Base-by-base conservation (phyloP, 2,113 vertebrate genomes). In the Dicentrarchus labrax region DNA sequence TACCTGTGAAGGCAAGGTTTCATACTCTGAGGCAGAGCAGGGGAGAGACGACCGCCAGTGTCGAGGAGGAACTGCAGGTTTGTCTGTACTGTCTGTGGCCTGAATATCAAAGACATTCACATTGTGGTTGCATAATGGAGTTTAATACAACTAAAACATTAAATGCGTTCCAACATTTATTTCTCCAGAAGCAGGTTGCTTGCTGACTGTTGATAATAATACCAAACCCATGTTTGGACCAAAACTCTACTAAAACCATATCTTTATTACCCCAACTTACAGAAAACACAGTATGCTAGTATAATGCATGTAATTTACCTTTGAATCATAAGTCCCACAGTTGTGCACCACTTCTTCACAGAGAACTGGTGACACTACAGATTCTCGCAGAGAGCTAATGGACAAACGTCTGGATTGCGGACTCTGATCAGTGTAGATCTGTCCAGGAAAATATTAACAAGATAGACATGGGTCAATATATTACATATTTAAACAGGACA, bases 61-160 rank as follows among this genome's bases (percentile, higher is more conserved):
- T 2, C 60, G 78, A 45, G 65, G 77, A 4, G 51, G 82, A 67
- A 83, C 68, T 39, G 17, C 5, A 71, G 10, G 86, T 87, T 22
- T 64, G 0, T 30, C 70, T 17, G 50, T 30, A 1, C 15, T 0
- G 24, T 43, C 11, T 24, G 39, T 5, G 6, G 9, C 3, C 89
- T 90, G 61, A 71, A 80, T 71, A 53, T 80, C 16, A 65, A 56
- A 71, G 15, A 62, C 5, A 51, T 10, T 59, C 41, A 70, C 16
- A 13, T 1, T 22, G 24, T 53, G 17, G 5, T 67, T 76, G 6
- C 15, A 21, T 53, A 17, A 19, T 1, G 21, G 21, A 11, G 24
- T 5, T 38, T 5, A 74, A 39, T 5, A 15, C 6, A 30, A 66
- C 1, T 12, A 51, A 72, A 77, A 48, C 16, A n/a, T n/a, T 22